These are phyloP conservation scores for Colostygia pectinataria DNA, from an alignment of 2,888 invertebrate species.

Conservation along the genomic window DNA sequence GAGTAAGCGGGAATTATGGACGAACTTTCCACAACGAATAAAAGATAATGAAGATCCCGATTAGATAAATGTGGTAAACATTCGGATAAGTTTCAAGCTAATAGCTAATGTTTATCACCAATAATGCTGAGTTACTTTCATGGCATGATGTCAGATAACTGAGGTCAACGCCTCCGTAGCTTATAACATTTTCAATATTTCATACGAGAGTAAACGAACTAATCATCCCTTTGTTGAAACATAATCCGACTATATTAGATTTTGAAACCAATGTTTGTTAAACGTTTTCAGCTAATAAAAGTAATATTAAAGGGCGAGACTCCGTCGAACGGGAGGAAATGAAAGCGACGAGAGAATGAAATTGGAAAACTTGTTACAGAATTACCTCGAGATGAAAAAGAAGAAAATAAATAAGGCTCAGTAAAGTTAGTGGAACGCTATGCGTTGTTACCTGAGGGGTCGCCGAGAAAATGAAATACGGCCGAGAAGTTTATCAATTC, in stretches of 20 bases:
- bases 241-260: constrained; percentile 70
- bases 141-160: constrained; percentile 29
- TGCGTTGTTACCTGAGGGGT: constrained; percentile 25
- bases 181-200: constrained; percentile 16
- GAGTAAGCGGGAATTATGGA: constrained; percentile 76
- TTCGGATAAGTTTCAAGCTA: constrained; percentile 42
- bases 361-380: constrained; percentile 82
- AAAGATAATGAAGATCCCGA: constrained; percentile 75
- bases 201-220: constrained; percentile 23
- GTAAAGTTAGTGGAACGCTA: constrained; percentile 58
- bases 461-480: constrained; percentile 26
- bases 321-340: constrained; percentile 72
- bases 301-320: constrained; percentile 73
- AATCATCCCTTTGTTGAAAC: constrained; percentile 56
- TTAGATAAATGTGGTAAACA: constrained; percentile 71
- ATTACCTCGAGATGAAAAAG: constrained; percentile 72
- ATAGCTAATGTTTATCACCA: constrained; percentile 36
- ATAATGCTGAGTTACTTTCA: constrained; percentile 33
- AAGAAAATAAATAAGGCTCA: constrained; percentile 71
- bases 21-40: constrained; percentile 72
- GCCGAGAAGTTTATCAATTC: constrained; percentile 25
- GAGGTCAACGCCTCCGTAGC: constrained; percentile 27
- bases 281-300: constrained; percentile 80
- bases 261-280: constrained; percentile 78
- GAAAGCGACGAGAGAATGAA: constrained; percentile 79